These are phyloP conservation scores for Isotomurus palustris DNA, from an alignment of 2,888 invertebrate species.

Conservation along the genomic window DNA sequence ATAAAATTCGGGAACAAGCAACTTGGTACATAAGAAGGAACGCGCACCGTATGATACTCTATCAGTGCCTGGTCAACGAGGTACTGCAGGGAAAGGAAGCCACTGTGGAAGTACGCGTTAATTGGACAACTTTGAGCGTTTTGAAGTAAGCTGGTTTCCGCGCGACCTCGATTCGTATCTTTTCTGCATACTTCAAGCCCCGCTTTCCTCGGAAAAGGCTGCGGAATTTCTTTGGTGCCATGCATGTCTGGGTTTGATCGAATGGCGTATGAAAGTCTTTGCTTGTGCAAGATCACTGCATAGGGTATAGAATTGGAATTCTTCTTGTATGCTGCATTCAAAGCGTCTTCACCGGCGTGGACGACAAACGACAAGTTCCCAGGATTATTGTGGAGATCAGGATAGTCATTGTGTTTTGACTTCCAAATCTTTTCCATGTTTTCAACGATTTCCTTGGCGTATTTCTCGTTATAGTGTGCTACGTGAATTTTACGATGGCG, in stretches of 20 bases:
- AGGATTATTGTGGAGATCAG: too few species aligned
- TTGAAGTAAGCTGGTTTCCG: constrained; percentile 49
- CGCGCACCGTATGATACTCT: too few species aligned
- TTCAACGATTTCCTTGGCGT: constrained; percentile 26
- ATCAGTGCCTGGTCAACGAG: constrained; percentile 69
- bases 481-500: too few species aligned
- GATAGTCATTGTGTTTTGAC: constrained; percentile 51
- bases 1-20: too few species aligned
- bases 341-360: too few species aligned
- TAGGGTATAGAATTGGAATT: too few species aligned
- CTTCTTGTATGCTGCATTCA: too few species aligned
- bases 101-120: constrained; percentile 69
- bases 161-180: neutral
- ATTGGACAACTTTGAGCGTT: constrained; percentile 68
- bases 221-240: constrained; percentile 59
- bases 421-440: constrained; percentile 35
- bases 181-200: constrained; percentile 36
- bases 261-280: constrained; percentile 58
- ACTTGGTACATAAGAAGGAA: too few species aligned
- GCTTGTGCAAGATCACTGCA: constrained; percentile 55
- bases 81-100: constrained; percentile 68
- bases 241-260: constrained; percentile 66
- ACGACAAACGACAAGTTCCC: too few species aligned
- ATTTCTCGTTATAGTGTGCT: constrained; percentile 45
- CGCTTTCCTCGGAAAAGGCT: constrained; percentile 49